Evolutionary conservation across 2,113 vertebrate genomes (phyloP), one percentile per base, ranked within the genome.

Genomic region (Halcyon senegalensis): DNA sequence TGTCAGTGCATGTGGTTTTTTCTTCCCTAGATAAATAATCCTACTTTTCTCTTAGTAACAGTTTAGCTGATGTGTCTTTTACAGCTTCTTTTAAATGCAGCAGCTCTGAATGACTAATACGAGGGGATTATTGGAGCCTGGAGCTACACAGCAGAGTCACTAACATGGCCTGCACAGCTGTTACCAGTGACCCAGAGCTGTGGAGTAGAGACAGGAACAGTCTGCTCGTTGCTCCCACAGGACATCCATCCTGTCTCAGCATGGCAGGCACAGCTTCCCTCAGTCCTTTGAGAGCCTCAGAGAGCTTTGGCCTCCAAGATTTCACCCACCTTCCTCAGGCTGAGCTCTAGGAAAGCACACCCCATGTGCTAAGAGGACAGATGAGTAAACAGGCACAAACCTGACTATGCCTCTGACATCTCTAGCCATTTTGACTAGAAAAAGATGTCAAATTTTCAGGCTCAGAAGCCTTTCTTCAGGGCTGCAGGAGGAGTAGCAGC

Each of bases 51-150:
- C 67, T 68, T 84, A 68, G 74, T 89, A 90, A 51, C 79, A 70
- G 87, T 89, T 96, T 83, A 95, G 74, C 67, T 89, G 90, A 73
- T 82, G 67, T 84, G 92, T 95, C 86, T 88, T 97, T 89, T 96
- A 96, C 78, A 95, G 86, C 70, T 92, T 79, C 91, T 93, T 95
- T 96, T 93, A 92, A 94, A 55, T 0, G 1, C 76, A 87, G 14
- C 70, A 24, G 28, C 73, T 94, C 62, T 59, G 95, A 94, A 60
- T 91, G 79, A 86, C 72, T 87, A 90, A 94, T 78, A 37, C 2
- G 1, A 89, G 73, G 68, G 85, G 80, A 94, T 97, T 96, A 93
- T 9, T 27, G 41, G 76, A 74, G 84, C 83, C 68, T 46, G 69
- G 74, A 81, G 94, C 91, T 70, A 18, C 46, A 20, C 60, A 88